phyloP scores from a whole-genome alignment of 2,113 vertebrate species.

The Plecotus auritus region DNA sequence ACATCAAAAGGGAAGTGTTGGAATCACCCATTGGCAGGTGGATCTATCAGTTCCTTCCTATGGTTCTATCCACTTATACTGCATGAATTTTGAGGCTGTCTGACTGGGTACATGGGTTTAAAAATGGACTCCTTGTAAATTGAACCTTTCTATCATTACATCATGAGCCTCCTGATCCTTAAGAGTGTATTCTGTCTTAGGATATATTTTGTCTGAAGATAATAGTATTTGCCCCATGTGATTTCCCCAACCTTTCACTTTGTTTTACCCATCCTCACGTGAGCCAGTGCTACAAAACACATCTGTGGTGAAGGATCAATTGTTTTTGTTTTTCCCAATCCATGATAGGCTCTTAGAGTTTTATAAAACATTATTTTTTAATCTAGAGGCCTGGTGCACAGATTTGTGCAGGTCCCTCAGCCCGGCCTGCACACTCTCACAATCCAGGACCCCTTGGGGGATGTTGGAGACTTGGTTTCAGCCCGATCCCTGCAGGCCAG shows the following conservation, averaged over 20 bases:
- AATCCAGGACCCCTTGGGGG: too few species aligned
- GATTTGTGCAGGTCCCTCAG: too few species aligned
- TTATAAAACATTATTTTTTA: neutral
- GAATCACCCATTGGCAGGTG: neutral
- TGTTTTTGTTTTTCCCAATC: neutral
- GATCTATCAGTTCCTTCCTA: neutral
- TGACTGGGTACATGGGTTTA: neutral
- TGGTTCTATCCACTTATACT: neutral
- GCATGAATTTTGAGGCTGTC: neutral
- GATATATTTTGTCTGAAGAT: neutral
- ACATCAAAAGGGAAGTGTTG: neutral
- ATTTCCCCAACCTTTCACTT: neutral
- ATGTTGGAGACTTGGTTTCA: too few species aligned
- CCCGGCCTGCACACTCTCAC: too few species aligned
- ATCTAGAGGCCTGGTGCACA: neutral
- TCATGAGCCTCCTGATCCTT: neutral
- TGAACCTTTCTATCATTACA: neutral
- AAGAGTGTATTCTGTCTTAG: neutral
- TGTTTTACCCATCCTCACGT: neutral
- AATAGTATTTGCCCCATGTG: neutral
- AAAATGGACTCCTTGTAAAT: neutral
- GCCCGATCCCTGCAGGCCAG: too few species aligned
- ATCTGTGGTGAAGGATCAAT: neutral
- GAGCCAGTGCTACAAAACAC: neutral
- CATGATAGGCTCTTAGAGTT: neutral